Percentiles rank a stretch among this genome's conserved stretches.
Evolutionary conservation across 2,888 invertebrate genomes (phyloP).

Genomic region (Lasioglossum vierecki): DNA sequence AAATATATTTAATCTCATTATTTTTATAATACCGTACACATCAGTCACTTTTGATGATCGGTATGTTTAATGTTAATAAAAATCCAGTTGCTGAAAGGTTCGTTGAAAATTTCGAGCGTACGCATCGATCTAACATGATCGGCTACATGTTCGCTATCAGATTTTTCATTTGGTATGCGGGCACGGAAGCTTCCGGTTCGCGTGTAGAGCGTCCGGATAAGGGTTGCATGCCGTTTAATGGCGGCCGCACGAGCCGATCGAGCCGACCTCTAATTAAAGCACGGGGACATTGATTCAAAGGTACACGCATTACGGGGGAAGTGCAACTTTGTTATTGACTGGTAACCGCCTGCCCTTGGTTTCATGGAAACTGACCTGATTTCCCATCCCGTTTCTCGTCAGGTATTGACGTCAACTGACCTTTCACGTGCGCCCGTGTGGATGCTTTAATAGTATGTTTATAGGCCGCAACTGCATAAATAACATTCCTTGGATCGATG

Average conservation of each 20-base stretch:
- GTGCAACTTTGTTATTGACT: constrained; percentile 58
- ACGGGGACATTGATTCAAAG: constrained; percentile 38
- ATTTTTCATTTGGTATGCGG: background rate
- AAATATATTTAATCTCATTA: too few relatives aligned
- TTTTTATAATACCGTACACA: too few relatives aligned
- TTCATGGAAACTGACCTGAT: constrained; percentile 62
- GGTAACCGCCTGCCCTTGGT: constrained; percentile 48
- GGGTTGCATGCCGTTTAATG: background rate
- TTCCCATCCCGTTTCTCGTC: constrained; percentile 39
- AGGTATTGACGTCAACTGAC: constrained; percentile 51
- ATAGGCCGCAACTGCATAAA: constrained; percentile 29
- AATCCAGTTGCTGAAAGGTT: background rate
- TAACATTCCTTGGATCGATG: constrained; percentile 40
- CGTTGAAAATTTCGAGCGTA: constrained; percentile 5
- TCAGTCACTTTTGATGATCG: too few relatives aligned
- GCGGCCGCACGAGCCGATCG: background rate
- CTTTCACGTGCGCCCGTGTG: constrained; percentile 36
- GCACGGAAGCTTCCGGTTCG: background rate
- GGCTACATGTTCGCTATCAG: background rate
- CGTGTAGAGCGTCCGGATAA: background rate
- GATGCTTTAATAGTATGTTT: constrained; percentile 30
- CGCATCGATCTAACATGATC: constrained; percentile 8
- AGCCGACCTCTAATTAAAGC: constrained; percentile 43
- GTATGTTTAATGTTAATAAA: background rate
- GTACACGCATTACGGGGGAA: constrained; percentile 38